These are phyloP conservation scores for Talpa occidentalis DNA, from an alignment of 2,113 vertebrate genomes.

Conservation along the genomic window DNA sequence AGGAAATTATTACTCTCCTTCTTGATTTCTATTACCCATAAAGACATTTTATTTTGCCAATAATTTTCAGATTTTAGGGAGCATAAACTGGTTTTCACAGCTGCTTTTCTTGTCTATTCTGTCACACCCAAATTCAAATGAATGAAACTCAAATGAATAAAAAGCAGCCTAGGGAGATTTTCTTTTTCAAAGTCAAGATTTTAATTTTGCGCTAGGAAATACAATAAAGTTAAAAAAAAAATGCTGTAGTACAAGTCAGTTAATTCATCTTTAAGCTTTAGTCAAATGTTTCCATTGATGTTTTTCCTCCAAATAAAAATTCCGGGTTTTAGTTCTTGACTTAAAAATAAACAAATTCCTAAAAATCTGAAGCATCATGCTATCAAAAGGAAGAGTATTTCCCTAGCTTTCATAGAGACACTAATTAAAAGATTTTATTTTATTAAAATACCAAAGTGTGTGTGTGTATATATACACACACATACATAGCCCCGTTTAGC, in stretches of 20 bases:
- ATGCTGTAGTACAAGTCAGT: neutral
- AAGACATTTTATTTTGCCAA: slow-evolving; percentile 74
- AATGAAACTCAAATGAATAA: slow-evolving; percentile 68
- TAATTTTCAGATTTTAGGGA: slow-evolving; percentile 70
- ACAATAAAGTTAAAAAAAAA: slow-evolving; percentile 57
- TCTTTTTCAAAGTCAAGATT: slow-evolving; percentile 73
- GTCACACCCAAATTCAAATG: slow-evolving; percentile 53
- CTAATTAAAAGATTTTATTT: slow-evolving; percentile 14
- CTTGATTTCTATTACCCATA: slow-evolving; percentile 52
- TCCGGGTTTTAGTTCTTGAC: neutral
- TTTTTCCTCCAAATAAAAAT: slow-evolving; percentile 54
- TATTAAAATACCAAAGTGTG: neutral
- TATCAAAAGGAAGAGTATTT: neutral
- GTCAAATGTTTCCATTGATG: neutral
- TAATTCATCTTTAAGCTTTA: slow-evolving; percentile 15
- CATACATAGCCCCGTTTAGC: neutral
- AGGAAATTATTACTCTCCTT: slow-evolving; percentile 46
- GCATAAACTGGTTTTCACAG: slow-evolving; percentile 70
- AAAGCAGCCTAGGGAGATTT: slow-evolving; percentile 38
- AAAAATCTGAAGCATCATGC: neutral
- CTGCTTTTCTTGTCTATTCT: slow-evolving; percentile 75
- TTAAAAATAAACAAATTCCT: slow-evolving; percentile 30
- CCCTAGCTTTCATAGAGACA: neutral
- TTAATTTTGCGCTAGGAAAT: slow-evolving; percentile 52
- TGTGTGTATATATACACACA: too few species aligned